Evolutionary conservation across 2,888 invertebrate genomes (phyloP), one percentile per base, ranked within the genome.

Genomic region (Seladonia tumulorum): DNA sequence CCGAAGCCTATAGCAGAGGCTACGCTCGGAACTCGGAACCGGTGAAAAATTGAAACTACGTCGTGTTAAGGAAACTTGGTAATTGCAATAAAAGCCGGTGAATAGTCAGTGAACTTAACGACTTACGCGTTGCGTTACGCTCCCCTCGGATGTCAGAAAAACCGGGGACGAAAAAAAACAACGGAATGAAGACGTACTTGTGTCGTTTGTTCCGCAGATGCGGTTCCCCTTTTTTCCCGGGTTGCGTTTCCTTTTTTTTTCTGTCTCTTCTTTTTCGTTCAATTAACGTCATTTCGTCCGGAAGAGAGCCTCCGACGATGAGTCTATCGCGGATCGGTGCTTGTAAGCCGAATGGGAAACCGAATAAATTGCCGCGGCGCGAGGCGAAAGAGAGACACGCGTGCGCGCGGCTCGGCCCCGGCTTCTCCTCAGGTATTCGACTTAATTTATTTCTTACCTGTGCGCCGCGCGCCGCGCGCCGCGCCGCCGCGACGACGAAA

Each of bases 131-230:
- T 57, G 47, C 66, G 66, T 22, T 47, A 66, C 35, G 79, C 81
- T 87, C 87, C 73, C 39, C 66, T 57, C 75, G 79, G 68, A 66
- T 82, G 71, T 71, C 73, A 81, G 82, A 83, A 90, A 80, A 90
- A 84, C 87, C 68, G 66, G 68, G 68, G n/a, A n/a, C n/a, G n/a
- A n/a, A 22, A 49, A 82, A 81, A 76, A 86, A 77, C 75, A 86
- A 76, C 39, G 68, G 76, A 70, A 85, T 79, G 77, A 86, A 86
- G 84, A 81, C 82, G 70, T 78, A 53, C 53, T 22, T 18, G 22
- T n/a, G 53, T 72, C 83, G 74, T 73, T 72, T 75, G 83, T 70
- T 76, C 70, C 70, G 88, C 77, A 79, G 82, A 88, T 76, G 85
- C 81, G 71, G 47, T 73, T 81, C 80, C 70, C 74, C 74, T 45